Percentiles rank a stretch among this genome's conserved stretches.
phyloP scores from a whole-genome alignment of 2,113 vertebrate species.

The Perccottus glenii region DNA sequence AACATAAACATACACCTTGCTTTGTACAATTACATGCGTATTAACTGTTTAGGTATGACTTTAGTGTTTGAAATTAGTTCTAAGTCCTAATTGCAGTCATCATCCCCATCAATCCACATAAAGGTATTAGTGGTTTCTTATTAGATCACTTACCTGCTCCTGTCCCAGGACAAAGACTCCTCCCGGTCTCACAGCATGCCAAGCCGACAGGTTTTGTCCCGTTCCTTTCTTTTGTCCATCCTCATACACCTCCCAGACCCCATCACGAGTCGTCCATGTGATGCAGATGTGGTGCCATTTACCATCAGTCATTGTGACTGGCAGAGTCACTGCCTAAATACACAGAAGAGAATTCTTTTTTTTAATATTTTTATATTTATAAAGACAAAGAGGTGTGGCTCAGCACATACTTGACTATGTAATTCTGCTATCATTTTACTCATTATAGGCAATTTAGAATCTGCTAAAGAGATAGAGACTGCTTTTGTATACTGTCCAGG shows the following conservation, averaged over 20 bases:
- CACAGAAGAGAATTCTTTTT: too few species aligned
- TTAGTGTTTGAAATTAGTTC: background rate
- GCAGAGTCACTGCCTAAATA: slow-evolving; percentile 76
- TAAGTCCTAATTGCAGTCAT: background rate
- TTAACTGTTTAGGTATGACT: too few species aligned
- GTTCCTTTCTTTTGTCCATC: slow-evolving; percentile 82
- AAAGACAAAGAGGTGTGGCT: too few species aligned
- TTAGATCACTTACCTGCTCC: slow-evolving; percentile 78
- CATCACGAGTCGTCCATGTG: slow-evolving; percentile 83
- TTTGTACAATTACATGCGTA: too few species aligned
- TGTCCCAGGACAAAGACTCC: slow-evolving; percentile 84
- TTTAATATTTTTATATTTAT: too few species aligned
- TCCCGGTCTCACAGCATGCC: slow-evolving; percentile 82
- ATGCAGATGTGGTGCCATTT: slow-evolving; percentile 86
- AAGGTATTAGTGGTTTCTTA: background rate
- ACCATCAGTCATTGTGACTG: slow-evolving; percentile 77
- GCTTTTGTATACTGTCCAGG: too few species aligned
- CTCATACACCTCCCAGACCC: slow-evolving; percentile 82
- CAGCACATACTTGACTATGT: too few species aligned
- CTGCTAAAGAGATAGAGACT: too few species aligned
- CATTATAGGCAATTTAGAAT: too few species aligned
- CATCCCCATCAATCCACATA: background rate
- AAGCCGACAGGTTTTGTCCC: slow-evolving; percentile 82
- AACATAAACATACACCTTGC: too few species aligned
- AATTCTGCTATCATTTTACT: too few species aligned